Evolutionary conservation across 2,797 vertebrate species (phyloP).

Genomic region (Schizothorax lantsangensis): DNA sequence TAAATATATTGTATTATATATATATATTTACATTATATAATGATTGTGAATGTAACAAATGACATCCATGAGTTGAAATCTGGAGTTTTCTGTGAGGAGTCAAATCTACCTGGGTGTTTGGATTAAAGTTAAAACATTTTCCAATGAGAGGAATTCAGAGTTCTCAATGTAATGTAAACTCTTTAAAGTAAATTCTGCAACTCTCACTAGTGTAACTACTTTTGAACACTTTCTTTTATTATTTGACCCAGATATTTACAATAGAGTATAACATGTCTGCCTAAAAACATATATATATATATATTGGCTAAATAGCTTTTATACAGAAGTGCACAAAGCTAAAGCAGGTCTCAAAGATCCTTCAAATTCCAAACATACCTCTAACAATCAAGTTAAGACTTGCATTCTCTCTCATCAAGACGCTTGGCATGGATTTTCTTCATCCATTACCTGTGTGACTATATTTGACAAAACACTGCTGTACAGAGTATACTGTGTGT

Average conservation of each 20-base stretch:
- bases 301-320: background rate
- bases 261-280: background rate
- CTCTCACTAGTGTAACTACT: background rate
- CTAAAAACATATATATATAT: background rate
- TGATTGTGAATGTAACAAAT: background rate
- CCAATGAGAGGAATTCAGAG: background rate
- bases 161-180: background rate
- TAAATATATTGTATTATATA: background rate
- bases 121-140: background rate
- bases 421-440: background rate
- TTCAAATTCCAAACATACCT: constrained; percentile 77
- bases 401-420: constrained; percentile 24
- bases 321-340: background rate
- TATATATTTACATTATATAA: background rate
- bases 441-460: background rate
- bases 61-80: background rate
- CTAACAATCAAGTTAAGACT: constrained; percentile 56
- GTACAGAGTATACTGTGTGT: background rate
- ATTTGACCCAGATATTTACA: background rate
- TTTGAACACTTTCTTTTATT: constrained; percentile 1
- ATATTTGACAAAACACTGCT: background rate
- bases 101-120: background rate
- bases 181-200: background rate
- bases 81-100: background rate
- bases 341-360: constrained; percentile 48